These are phyloP conservation scores for Amblyopsis rosae DNA, from an alignment of 2,113 vertebrate genomes.

Conservation along the genomic window DNA sequence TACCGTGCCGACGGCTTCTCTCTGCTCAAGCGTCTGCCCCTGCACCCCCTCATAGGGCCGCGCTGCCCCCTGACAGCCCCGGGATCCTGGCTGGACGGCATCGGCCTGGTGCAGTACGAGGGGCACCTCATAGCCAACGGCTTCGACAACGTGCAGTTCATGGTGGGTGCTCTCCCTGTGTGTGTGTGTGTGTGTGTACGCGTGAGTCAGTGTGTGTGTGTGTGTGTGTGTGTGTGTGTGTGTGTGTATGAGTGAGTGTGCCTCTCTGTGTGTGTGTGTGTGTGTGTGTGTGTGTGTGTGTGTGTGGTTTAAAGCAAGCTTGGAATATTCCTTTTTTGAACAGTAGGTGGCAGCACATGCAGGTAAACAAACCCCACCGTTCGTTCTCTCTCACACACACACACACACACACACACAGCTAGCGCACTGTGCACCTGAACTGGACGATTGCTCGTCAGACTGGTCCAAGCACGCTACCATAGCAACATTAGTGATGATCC, in stretches of 20 bases:
- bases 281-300: no score
- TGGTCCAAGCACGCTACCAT: no score
- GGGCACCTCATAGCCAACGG: slow-evolving; percentile 99
- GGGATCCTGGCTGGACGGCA: slow-evolving; percentile 98
- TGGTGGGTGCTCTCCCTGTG: slow-evolving; percentile 82
- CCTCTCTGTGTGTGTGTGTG: no score
- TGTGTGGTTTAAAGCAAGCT: no score
- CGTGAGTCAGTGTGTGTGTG: background rate
- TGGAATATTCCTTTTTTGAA: no score
- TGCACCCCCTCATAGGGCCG: slow-evolving; percentile 98
- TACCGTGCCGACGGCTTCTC: slow-evolving; percentile 98
- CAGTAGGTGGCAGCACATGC: no score
- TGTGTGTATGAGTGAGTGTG: background rate
- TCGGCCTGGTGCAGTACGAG: slow-evolving; percentile 98
- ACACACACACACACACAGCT: no score
- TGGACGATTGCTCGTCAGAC: no score
- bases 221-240: background rate
- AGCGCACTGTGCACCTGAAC: no score
- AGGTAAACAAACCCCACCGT: no score
- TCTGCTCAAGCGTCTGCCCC: slow-evolving; percentile 96
- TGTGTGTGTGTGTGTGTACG: background rate
- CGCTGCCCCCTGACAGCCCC: slow-evolving; percentile 95
- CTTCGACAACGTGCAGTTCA: slow-evolving; percentile 98
- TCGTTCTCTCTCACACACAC: no score
- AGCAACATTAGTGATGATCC: no score